Percentiles rank a stretch among this genome's conserved stretches.
phyloP scores from a whole-genome alignment of 2,113 vertebrate genomes.

The Brachirus orientalis region DNA sequence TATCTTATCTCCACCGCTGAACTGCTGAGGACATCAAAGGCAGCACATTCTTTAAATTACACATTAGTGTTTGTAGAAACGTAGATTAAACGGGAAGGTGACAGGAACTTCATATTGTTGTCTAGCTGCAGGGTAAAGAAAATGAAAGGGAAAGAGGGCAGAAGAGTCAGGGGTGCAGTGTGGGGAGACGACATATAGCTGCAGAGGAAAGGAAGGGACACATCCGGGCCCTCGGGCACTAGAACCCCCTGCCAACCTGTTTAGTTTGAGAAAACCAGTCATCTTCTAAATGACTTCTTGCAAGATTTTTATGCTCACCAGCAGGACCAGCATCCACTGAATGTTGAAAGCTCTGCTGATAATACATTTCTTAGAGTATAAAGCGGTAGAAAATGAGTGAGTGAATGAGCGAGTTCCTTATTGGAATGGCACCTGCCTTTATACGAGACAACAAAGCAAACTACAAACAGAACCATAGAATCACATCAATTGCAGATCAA shows the following conservation, averaged over 20 bases:
- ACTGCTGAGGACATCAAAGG: conserved; percentile 32
- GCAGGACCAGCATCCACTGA: conserved; percentile 3
- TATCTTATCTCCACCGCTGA: conserved; percentile 4
- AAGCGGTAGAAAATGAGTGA: no score
- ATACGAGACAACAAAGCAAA: background rate
- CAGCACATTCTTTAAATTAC: background rate
- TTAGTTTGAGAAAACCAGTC: conserved; percentile 41
- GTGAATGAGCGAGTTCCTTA: no score
- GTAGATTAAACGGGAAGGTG: conserved; percentile 27
- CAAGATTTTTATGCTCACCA: conserved; percentile 12
- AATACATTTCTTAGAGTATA: no score
- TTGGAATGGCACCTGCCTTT: background rate
- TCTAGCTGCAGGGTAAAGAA: conserved; percentile 33
- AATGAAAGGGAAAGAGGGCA: conserved; percentile 37
- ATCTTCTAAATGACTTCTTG: conserved; percentile 39
- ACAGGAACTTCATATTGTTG: conserved; percentile 38
- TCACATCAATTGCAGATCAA: no score
- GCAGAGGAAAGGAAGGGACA: conserved; percentile 26
- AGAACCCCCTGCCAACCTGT: conserved; percentile 46
- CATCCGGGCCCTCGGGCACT: conserved; percentile 33
- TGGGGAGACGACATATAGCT: background rate
- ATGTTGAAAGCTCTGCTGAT: background rate
- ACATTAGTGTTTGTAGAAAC: conserved; percentile 11
- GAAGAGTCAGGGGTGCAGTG: conserved; percentile 9
- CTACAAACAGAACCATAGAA: no score